phyloP scores from a whole-genome alignment of 2,797 vertebrate genomes.

The Fistularia commersonii region DNA sequence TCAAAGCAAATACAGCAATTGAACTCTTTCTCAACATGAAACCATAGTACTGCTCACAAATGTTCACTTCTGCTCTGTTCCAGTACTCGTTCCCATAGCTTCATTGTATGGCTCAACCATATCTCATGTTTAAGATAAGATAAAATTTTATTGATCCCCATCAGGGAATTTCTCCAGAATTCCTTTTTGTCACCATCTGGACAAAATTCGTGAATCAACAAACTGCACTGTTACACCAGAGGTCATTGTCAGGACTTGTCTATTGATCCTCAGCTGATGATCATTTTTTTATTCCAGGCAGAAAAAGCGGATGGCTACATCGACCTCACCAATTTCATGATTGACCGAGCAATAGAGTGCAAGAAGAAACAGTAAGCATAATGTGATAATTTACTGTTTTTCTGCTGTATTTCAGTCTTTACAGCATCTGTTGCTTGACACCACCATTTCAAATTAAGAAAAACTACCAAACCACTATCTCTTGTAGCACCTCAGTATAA shows the following conservation, averaged over 20 bases:
- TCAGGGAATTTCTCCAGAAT: too few relatives aligned
- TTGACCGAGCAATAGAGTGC: constrained; percentile 91
- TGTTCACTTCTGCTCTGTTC: too few relatives aligned
- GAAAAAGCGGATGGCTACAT: constrained; percentile 97
- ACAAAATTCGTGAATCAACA: constrained; percentile 25
- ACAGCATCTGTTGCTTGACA: too few relatives aligned
- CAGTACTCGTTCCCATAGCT: too few relatives aligned
- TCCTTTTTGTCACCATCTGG: constrained; percentile 2
- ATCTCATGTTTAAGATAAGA: too few relatives aligned
- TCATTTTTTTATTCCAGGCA: constrained; percentile 75
- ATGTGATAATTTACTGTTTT: neutral
- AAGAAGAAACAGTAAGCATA: constrained; percentile 96
- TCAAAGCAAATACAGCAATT: too few relatives aligned
- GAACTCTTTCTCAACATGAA: too few relatives aligned
- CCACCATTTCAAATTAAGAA: neutral
- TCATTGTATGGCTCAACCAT: too few relatives aligned
- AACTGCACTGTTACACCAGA: neutral
- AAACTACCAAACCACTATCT: neutral
- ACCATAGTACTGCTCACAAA: too few relatives aligned
- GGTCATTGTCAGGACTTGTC: constrained; percentile 24
- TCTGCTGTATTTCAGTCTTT: neutral
- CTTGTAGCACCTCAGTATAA: too few relatives aligned
- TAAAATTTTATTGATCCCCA: too few relatives aligned
- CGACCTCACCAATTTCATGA: constrained; percentile 89
- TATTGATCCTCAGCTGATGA: constrained; percentile 11